Evolutionary conservation across 2,888 invertebrate species (phyloP), one percentile per base, ranked within the genome.

Genomic region (Ophion ventricosus): DNA sequence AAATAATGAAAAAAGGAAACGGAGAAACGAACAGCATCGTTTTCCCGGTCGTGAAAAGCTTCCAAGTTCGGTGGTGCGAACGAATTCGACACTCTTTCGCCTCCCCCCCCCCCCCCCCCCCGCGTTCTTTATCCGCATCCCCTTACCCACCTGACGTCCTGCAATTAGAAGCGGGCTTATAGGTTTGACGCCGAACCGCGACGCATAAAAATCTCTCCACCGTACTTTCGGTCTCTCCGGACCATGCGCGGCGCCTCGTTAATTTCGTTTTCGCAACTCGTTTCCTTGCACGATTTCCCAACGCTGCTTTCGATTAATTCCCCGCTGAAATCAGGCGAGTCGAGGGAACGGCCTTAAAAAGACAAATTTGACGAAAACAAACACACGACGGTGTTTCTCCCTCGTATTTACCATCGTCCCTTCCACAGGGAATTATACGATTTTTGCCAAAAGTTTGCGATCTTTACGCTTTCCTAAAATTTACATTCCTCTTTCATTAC

Each of bases 91-190:
- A 86, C 87, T 87, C 85, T 84, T 59, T 43, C 84, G 59, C 77
- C 57, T 79, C 57, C 59, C 25, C 4, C 66, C 23, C 74, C 61
- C 67, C 23, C n/a, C 69, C 7, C 59, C 5, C 29, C 56, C 26
- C 14, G 59, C 64, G 57, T 23, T 57, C 67, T 66, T 76, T 72
- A 54, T 78, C 69, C 76, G 35, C 72, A 72, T 63, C 59, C 64
- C 72, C 70, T 40, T 69, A 69, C 73, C 80, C 67, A 64, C 79
- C 84, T 81, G 85, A 83, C 73, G 82, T 77, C 84, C n/a, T n/a
- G 87, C 87, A 86, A 87, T 87, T 86, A 87, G 87, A 86, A 86
- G 85, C 86, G 86, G 85, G 86, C 85, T 87, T 84, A 81, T 79
- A 85, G 85, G 86, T 86, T 86, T 86, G 84, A 85, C 86, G 86